Conservation (phyloP, 1,140 invertebrate genomes). For the Sitobion miscanthi region DNA sequence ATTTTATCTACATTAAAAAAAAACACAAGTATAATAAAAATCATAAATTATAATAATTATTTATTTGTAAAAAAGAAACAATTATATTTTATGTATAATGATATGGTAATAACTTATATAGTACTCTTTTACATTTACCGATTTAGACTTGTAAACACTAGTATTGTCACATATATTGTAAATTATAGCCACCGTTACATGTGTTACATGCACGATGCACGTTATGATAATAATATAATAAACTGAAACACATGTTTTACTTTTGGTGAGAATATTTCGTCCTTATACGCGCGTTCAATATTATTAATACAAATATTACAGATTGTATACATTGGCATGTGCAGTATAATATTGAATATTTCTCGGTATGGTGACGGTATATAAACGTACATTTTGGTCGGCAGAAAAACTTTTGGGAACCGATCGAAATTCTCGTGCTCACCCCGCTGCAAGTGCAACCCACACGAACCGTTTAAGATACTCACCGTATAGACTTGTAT, state of each 20-base stretch:
- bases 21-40: neutral
- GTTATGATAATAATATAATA: neutral
- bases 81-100: neutral
- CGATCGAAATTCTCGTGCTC: neutral
- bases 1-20: neutral
- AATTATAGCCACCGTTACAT: neutral
- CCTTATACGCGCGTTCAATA: neutral
- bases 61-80: neutral
- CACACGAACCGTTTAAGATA: neutral
- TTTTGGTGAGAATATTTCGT: constrained; percentile 21
- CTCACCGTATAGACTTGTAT: neutral
- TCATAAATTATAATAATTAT: neutral
- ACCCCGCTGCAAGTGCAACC: no score
- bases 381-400: neutral
- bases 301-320: neutral
- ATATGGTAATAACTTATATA: neutral
- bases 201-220: neutral
- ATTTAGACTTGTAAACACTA: neutral
- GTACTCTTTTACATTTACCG: neutral
- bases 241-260: constrained; percentile 21
- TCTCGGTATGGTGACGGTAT: neutral
- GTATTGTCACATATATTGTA: neutral
- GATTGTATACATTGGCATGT: neutral
- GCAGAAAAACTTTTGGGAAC: neutral
- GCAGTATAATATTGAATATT: neutral